These are phyloP conservation scores for Pygoscelis adeliae DNA, from an alignment of 2,113 vertebrate genomes.

Conservation along the genomic window DNA sequence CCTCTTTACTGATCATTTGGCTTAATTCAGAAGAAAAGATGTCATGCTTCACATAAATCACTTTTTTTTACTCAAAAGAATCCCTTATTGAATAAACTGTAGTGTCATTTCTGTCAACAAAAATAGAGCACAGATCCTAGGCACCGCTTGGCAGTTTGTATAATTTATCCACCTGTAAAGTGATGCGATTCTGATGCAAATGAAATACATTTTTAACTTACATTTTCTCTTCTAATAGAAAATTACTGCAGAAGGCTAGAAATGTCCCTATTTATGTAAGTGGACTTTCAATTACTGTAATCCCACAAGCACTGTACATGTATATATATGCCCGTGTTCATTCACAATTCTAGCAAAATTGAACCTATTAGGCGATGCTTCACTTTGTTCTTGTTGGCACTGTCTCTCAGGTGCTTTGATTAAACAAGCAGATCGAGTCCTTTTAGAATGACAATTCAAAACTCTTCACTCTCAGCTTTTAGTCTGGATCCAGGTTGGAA, in stretches of 20 bases:
- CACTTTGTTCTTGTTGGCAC: conserved; percentile 20
- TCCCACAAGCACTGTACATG: background rate
- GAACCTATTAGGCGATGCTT: background rate
- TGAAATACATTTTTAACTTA: conserved; percentile 18
- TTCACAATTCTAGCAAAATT: background rate
- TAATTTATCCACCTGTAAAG: conserved; percentile 46
- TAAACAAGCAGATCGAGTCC: background rate
- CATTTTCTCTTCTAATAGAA: conserved; percentile 35
- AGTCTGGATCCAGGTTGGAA: background rate
- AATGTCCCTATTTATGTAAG: conserved; percentile 17
- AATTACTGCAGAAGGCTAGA: conserved; percentile 34
- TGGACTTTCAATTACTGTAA: conserved; percentile 32
- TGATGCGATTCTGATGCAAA: conserved; percentile 33
- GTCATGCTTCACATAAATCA: conserved; percentile 10
- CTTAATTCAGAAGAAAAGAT: conserved; percentile 43
- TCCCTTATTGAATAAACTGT: background rate
- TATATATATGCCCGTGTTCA: background rate
- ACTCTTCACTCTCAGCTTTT: background rate
- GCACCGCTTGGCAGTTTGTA: background rate
- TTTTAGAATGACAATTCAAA: conserved; percentile 28
- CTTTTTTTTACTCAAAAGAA: conserved; percentile 10
- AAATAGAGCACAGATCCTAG: background rate
- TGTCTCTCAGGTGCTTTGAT: background rate
- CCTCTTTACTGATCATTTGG: conserved; percentile 8
- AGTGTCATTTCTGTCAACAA: conserved; percentile 10